Evolutionary conservation across 1,140 invertebrate genomes (phyloP).

Genomic region (Luehdorfia chinensis): DNA sequence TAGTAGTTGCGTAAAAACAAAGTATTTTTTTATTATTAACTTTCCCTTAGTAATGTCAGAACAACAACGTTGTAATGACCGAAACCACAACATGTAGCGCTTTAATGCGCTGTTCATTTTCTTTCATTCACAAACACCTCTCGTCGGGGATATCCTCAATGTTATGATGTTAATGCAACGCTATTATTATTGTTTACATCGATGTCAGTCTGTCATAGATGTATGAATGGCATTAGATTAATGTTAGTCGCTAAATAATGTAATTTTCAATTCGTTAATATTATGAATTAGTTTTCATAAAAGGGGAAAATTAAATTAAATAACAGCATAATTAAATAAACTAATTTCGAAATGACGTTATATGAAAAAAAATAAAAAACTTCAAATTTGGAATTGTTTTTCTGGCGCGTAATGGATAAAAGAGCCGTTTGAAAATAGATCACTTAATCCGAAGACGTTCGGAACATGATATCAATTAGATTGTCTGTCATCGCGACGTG

Average conservation of each 20-base stretch:
- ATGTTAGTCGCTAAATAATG: neutral
- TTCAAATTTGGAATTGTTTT: conserved; percentile 9
- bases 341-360: too few species aligned
- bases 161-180: conserved; percentile 14
- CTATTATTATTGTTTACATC: conserved; percentile 16
- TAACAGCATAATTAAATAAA: too few species aligned
- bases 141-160: conserved; percentile 9
- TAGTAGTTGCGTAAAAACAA: too few species aligned
- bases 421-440: conserved; percentile 38
- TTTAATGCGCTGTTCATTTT: conserved; percentile 1
- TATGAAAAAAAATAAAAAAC: too few species aligned
- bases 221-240: neutral
- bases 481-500: conserved; percentile 35
- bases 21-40: too few species aligned
- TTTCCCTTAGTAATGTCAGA: too few species aligned
- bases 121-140: conserved; percentile 11
- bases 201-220: conserved; percentile 15
- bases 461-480: conserved; percentile 55
- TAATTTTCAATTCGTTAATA: too few species aligned
- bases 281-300: too few species aligned
- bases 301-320: too few species aligned
- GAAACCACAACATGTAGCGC: too few species aligned
- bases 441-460: conserved; percentile 36
- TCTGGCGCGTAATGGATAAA: neutral
- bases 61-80: too few species aligned